Evolutionary conservation across 2,797 vertebrate genomes (phyloP).

Genomic region (Sebastes hubbsi): DNA sequence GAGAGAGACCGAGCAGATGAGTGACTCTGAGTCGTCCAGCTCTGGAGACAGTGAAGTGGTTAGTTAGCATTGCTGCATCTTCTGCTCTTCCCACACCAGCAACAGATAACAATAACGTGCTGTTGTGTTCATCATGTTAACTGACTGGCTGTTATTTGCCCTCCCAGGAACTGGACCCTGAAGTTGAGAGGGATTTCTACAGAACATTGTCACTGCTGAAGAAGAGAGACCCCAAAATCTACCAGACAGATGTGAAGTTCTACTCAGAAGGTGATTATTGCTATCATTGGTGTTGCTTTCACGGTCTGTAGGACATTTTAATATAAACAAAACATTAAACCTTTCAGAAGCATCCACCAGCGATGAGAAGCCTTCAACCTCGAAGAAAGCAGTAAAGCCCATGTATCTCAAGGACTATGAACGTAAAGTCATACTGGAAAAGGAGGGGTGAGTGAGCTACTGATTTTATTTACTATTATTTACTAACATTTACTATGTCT

Average conservation of each 20-base stretch:
- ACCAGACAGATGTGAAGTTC: conserved; percentile 84
- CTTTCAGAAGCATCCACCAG: conserved; percentile 40
- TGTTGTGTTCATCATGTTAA: neutral
- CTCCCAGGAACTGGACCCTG: conserved; percentile 86
- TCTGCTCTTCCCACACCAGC: neutral
- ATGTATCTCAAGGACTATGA: conserved; percentile 94
- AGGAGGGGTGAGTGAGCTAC: conserved; percentile 83
- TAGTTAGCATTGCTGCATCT: conserved; percentile 30
- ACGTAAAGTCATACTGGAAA: conserved; percentile 90
- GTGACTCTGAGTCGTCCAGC: conserved; percentile 75
- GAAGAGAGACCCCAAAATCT: conserved; percentile 91
- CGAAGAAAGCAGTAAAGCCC: conserved; percentile 77
- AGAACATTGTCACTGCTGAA: conserved; percentile 90
- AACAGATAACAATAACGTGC: too few species aligned
- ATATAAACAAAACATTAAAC: neutral
- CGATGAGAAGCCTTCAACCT: conserved; percentile 71
- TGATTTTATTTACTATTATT: neutral
- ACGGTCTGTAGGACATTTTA: neutral
- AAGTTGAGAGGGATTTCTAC: conserved; percentile 89
- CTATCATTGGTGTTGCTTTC: neutral
- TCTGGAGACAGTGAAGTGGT: conserved; percentile 86
- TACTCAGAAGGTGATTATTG: conserved; percentile 78
- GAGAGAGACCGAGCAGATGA: conserved; percentile 59
- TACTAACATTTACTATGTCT: neutral
- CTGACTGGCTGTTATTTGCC: neutral